Conservation (phyloP, 2,888 invertebrate species). For the Tetragnatha montana region DNA sequence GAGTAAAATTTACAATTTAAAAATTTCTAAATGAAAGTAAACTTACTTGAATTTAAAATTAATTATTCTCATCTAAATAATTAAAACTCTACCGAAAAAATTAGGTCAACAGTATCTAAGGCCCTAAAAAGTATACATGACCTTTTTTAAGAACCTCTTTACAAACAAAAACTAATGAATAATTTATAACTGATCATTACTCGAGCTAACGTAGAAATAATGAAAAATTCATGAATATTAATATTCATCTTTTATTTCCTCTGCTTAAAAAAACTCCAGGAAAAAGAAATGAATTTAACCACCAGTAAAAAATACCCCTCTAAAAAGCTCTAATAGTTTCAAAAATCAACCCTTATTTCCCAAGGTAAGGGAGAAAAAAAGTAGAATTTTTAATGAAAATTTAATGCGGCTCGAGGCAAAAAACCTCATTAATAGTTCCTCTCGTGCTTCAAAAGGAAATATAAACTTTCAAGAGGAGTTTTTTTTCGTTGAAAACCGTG, state of each 20-base stretch:
- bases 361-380: background rate
- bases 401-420: conserved; percentile 14
- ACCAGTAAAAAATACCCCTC: background rate
- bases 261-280: background rate
- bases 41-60: background rate
- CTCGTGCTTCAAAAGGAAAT: conserved; percentile 39
- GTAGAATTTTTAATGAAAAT: conserved; percentile 34
- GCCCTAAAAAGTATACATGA: background rate
- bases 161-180: background rate
- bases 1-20: background rate
- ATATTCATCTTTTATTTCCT: background rate
- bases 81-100: background rate
- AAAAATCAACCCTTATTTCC: background rate
- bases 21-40: background rate
- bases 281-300: conserved; percentile 1
- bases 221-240: conserved; percentile 17
- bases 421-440: conserved; percentile 50
- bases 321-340: conserved; percentile 9
- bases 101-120: background rate
- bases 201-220: background rate
- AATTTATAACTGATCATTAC: conserved; percentile 22
- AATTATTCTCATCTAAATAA: background rate
- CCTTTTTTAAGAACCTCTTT: background rate
- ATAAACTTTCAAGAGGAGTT: conserved; percentile 18
- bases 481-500: conserved; percentile 4